Conservation (phyloP, 1,140 invertebrate species). For the Brachionus plicatilis region DNA sequence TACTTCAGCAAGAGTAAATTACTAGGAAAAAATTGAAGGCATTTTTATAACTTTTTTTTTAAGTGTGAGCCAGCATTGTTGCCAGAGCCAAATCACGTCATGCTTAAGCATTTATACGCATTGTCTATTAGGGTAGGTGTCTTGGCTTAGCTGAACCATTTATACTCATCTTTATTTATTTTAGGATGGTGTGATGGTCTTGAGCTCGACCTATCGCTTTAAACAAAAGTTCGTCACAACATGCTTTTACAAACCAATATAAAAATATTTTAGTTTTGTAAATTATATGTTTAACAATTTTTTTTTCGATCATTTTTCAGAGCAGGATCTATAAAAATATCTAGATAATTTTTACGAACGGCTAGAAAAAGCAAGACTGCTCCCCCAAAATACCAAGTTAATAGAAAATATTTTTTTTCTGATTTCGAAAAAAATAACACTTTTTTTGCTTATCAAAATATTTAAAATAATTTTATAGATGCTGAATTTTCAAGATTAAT, state of each 20-base stretch:
- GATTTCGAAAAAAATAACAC: not conserved
- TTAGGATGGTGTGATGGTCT: conserved; percentile 92
- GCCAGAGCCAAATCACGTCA: conserved; percentile 96
- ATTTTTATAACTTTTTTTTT: not conserved
- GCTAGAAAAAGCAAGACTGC: not conserved
- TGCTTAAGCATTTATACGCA: conserved; percentile 99
- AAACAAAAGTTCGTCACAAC: conserved; percentile 99
- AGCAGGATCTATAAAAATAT: not conserved
- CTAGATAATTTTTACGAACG: not conserved
- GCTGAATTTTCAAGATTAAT: not conserved
- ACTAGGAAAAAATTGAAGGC: conserved; percentile 64
- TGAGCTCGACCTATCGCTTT: conserved; percentile 92
- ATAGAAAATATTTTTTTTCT: not conserved
- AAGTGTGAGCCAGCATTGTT: conserved; percentile 90
- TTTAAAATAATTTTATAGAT: not conserved
- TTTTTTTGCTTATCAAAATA: not conserved
- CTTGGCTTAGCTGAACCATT: not conserved
- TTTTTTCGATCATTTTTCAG: not conserved
- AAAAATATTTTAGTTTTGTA: not conserved
- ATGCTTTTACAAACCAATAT: conserved; percentile 83
- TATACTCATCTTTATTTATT: conserved; percentile 42
- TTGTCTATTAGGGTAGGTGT: conserved; percentile 77
- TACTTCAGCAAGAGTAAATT: conserved; percentile 73
- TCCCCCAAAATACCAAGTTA: not conserved
- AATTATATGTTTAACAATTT: not conserved